phyloP scores from a whole-genome alignment of 2,113 vertebrate species.

The Tetrax tetrax region DNA sequence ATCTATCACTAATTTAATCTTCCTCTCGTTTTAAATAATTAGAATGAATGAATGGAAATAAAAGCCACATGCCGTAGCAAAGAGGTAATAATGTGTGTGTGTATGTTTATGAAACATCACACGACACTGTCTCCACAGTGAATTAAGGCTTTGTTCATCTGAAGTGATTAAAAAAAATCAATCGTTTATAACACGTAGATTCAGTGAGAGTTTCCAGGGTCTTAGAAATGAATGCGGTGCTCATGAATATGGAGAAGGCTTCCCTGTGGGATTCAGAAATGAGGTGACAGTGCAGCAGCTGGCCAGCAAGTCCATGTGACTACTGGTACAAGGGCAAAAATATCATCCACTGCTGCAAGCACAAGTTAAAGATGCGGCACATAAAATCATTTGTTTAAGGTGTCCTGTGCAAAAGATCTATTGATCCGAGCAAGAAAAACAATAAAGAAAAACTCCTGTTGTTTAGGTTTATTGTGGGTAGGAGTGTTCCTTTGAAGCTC shows the following conservation, averaged over 20 bases:
- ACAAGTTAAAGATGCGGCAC: neutral
- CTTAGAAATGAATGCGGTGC: neutral
- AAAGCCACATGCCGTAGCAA: neutral
- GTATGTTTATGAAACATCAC: neutral
- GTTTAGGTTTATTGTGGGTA: neutral
- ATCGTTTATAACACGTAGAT: neutral
- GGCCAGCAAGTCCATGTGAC: conserved; percentile 20
- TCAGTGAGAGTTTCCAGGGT: neutral
- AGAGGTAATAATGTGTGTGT: neutral
- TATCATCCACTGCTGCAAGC: conserved; percentile 9
- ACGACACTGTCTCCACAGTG: neutral
- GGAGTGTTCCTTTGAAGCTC: neutral
- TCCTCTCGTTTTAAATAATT: neutral
- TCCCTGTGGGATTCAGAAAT: conserved; percentile 49
- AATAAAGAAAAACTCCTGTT: neutral
- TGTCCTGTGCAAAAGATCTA: neutral
- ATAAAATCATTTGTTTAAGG: neutral
- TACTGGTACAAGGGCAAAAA: conserved; percentile 12
- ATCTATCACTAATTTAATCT: neutral
- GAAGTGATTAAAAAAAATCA: neutral
- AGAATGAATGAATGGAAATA: neutral
- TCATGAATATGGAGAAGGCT: conserved; percentile 60
- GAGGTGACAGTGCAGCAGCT: conserved; percentile 52
- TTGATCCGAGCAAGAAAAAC: neutral
- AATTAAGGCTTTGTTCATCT: conserved; percentile 29